Base-by-base conservation (phyloP, 2,797 vertebrate genomes). In the Esox masquinongy region DNA sequence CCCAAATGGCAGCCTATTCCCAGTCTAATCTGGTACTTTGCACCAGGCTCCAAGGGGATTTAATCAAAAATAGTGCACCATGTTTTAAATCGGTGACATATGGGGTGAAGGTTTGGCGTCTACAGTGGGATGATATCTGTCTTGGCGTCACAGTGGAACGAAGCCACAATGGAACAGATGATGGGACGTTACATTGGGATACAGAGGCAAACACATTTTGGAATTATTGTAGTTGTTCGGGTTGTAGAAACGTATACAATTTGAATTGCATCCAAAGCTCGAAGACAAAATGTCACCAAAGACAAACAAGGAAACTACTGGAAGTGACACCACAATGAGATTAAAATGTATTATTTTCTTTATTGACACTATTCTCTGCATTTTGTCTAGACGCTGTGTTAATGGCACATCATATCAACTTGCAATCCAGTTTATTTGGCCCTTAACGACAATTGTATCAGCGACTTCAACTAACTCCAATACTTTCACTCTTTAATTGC, bases 121-220 rank as follows among this genome's bases (percentile, higher is more conserved):
- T 12, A 22, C 24, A 64, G 61, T 11, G 61, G 12, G 59, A 61
- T 61, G n/a, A 22, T 61, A 61, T 61, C 11, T 22, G 7, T 26
- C 61, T 29, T 22, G 22, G 26, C 12, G 24, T 12, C 61, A 15
- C 59, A 26, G 14, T 63, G 36, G 61, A 15, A 78, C 39, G 5
- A 71, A 66, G 39, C 71, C 22, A 16, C 26, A 17, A 56, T 34
- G n/a, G n/a, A 70, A 51, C 24, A 77, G 73, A 16, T 74, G 7
- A 24, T 47, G 39, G 19, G 49, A 51, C 22, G 15, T 49, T 72
- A 36, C 19, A 47, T 15, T 16, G 15, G 16, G 61, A 53, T 19
- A 9, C 50, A 26, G 19, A 51, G 14, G n/a, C 15, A 17, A 50
- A 49, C 14, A 16, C 4, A 15, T 51, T 39, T 36, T 47, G 43